Evolutionary conservation across 2,888 invertebrate species (phyloP), one percentile per base, ranked within the genome.

Genomic region (Tetranychus piercei): DNA sequence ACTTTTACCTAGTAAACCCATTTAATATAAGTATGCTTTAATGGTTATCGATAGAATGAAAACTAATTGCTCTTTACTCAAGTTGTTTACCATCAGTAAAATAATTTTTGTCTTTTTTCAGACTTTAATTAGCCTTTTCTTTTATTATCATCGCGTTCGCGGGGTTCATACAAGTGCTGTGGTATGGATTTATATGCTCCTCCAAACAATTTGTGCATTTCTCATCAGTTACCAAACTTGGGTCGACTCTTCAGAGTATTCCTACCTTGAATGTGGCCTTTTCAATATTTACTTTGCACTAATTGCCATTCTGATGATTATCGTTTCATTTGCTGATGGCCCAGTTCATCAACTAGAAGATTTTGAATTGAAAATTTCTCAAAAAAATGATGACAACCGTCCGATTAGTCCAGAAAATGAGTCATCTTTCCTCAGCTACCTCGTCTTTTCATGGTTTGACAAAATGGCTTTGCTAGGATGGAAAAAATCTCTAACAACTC

Each of bases 401-500:
- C 8, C 11, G 7, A 18, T 18, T 7, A 67, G 67, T 67, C 83
- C 82, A 72, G 81, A 82, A 78, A 77, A 77, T 18, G 76, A 77
- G 55, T 80, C 82, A 6, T 82, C 82, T 6, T 83, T 83, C 78
- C 77, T 82, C 8, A 82, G 82, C 6, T 77, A 80, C 45, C 75
- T 82, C 6, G 78, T 80, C 1, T 83, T 81, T 78, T 80, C 80
- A 77, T 83, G 83, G 83, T 80, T 81, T 43, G 81, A 80, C 73
- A 75, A 74, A 1, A 55, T 83, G 78, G 79, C 81, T 5, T 67
- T 80, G 2, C 75, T 74, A 15, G 82, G 81, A 1, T 83, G 81
- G 77, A 80, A 79, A 73, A 80, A 80, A 73, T 78, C 81, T 5
- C 77, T 83, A 43, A 78, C 78, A 18, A 80, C 81, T 70, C 77